These are phyloP conservation scores for Euwallacea similis DNA, from an alignment of 1,140 invertebrate genomes.

Conservation along the genomic window DNA sequence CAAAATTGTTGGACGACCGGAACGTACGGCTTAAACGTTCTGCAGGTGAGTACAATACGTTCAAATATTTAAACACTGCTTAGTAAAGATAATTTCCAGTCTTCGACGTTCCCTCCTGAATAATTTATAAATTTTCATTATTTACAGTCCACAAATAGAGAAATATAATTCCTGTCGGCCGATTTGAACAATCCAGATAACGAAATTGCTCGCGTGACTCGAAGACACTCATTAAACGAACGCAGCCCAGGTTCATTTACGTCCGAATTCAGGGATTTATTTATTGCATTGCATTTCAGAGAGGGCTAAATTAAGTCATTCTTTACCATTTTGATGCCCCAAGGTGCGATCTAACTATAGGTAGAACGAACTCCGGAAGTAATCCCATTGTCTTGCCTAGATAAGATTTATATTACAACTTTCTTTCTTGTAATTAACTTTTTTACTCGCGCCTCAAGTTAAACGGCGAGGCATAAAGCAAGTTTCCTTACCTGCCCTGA, in stretches of 20 bases:
- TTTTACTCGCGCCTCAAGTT: neutral
- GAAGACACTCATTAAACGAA: slow-evolving; percentile 42
- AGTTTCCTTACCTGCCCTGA: neutral
- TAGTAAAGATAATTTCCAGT: too few species aligned
- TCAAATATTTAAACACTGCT: too few species aligned
- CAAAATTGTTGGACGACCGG: too few species aligned
- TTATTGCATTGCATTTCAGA: slow-evolving; percentile 41
- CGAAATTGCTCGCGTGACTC: slow-evolving; percentile 43
- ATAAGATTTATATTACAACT: slow-evolving; percentile 20
- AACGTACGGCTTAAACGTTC: too few species aligned
- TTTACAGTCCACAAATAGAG: too few species aligned
- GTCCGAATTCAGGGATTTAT: slow-evolving; percentile 42
- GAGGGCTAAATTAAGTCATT: slow-evolving; percentile 44
- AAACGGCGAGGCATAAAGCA: neutral
- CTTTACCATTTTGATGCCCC: slow-evolving; percentile 45
- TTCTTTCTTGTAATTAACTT: slow-evolving; percentile 14
- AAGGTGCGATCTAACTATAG: slow-evolving; percentile 40
- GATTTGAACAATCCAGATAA: too few species aligned
- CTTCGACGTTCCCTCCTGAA: too few species aligned
- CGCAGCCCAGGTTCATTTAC: slow-evolving; percentile 41
- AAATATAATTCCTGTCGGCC: too few species aligned
- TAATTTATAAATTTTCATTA: too few species aligned
- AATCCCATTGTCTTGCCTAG: slow-evolving; percentile 17
- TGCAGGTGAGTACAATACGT: too few species aligned
- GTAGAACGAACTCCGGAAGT: slow-evolving; percentile 35